phyloP scores from a whole-genome alignment of 2,113 vertebrate species.

The Aegithalos caudatus region DNA sequence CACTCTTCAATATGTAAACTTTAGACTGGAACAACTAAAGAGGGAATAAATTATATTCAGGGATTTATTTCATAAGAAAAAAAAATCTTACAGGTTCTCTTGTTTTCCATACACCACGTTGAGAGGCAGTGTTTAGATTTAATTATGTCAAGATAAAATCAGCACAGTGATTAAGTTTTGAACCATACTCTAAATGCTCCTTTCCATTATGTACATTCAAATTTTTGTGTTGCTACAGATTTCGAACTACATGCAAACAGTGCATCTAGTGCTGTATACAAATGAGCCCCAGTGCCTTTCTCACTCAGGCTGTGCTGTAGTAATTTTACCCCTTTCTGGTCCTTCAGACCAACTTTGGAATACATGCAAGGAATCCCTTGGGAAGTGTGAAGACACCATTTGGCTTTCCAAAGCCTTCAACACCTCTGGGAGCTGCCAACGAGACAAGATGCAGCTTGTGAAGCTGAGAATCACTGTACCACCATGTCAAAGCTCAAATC shows the following conservation, averaged over 20 bases:
- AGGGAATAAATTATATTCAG: background rate
- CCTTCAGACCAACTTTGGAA: background rate
- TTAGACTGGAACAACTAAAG: background rate
- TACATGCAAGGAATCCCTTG: fast-evolving
- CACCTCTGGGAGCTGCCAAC: background rate
- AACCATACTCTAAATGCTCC: background rate
- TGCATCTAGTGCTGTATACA: background rate
- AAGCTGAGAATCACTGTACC: background rate
- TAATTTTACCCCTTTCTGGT: background rate
- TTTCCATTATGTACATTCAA: background rate
- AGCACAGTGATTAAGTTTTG: background rate
- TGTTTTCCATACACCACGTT: background rate
- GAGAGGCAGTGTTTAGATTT: background rate
- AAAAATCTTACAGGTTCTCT: background rate
- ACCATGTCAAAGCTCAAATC: background rate
- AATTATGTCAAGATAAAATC: background rate
- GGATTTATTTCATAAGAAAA: background rate
- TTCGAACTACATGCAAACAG: background rate
- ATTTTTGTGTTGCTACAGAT: background rate
- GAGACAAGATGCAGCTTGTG: background rate
- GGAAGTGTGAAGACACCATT: background rate
- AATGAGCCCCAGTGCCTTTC: background rate
- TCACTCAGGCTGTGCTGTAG: background rate
- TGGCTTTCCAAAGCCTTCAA: background rate
- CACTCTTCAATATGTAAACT: background rate